phyloP scores from a whole-genome alignment of 2,113 vertebrate genomes.

The Eulemur macaco region DNA sequence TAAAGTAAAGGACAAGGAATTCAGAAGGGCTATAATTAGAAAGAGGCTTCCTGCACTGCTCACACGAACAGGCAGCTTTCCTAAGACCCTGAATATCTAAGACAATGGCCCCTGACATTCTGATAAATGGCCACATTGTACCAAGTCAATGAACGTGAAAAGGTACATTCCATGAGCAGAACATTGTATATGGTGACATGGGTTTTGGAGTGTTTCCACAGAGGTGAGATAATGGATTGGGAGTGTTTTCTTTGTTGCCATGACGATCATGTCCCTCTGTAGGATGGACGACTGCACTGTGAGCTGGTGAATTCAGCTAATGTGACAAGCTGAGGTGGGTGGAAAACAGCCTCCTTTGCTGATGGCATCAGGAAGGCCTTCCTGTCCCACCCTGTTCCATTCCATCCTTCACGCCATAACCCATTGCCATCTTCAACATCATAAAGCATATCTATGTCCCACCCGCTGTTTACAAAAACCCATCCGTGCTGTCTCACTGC shows the following conservation, averaged over 20 bases:
- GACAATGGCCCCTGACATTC: slow-evolving; percentile 39
- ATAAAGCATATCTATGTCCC: not conserved
- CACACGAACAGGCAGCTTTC: slow-evolving; percentile 46
- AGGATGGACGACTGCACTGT: not conserved
- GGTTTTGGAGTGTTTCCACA: not conserved
- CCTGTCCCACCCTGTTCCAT: not conserved
- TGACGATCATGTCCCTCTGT: not conserved
- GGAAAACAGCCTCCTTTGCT: not conserved
- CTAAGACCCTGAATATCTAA: not conserved
- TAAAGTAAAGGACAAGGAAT: slow-evolving; percentile 67
- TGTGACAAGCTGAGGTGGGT: not conserved
- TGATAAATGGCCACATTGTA: slow-evolving; percentile 27
- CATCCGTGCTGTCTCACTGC: not conserved
- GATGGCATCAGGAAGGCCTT: not conserved
- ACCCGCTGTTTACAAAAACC: not conserved
- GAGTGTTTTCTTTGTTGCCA: not conserved
- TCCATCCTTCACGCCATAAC: not conserved
- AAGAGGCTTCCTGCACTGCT: not conserved
- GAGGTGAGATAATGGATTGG: not conserved
- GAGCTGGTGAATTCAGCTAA: not conserved
- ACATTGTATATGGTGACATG: not conserved
- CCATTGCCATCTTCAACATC: not conserved
- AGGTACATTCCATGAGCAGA: not conserved
- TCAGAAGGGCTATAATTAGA: slow-evolving; percentile 62
- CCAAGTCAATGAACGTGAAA: not conserved